These are phyloP conservation scores for Accipiter cooperii DNA, from an alignment of 2,113 vertebrate species.

Conservation along the genomic window DNA sequence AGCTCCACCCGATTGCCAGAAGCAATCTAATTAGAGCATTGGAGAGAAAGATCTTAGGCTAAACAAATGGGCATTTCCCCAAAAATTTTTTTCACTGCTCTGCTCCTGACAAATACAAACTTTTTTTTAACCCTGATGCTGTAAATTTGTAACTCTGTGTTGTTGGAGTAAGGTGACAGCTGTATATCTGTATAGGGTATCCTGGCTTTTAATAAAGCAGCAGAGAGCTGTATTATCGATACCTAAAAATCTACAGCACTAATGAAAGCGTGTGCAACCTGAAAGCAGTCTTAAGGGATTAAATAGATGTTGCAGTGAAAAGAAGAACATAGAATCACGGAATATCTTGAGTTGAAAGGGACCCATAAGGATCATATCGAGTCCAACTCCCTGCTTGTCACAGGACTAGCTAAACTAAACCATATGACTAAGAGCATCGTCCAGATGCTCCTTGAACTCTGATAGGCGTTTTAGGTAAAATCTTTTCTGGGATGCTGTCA, in stretches of 20 bases:
- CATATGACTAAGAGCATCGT: fast-evolving
- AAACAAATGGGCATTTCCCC: neutral
- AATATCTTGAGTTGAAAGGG: neutral
- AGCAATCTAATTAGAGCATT: neutral
- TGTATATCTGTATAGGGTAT: neutral
- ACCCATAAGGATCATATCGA: neutral
- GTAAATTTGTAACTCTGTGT: neutral
- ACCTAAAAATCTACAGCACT: neutral
- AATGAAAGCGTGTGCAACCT: neutral
- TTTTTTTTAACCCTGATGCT: neutral
- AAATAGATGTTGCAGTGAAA: neutral
- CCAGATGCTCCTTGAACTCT: neutral
- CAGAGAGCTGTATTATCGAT: neutral
- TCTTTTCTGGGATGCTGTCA: neutral
- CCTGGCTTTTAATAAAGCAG: neutral
- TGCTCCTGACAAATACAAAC: neutral
- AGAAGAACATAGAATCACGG: neutral
- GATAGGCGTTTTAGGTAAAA: neutral
- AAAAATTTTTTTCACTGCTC: neutral
- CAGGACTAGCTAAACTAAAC: neutral
- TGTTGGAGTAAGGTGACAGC: neutral
- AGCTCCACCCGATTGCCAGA: neutral
- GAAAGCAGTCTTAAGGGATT: neutral
- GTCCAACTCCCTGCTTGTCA: neutral
- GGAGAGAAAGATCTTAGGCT: neutral